phyloP scores from a whole-genome alignment of 2,888 invertebrate genomes.

The Macrosiphum euphorbiae region DNA sequence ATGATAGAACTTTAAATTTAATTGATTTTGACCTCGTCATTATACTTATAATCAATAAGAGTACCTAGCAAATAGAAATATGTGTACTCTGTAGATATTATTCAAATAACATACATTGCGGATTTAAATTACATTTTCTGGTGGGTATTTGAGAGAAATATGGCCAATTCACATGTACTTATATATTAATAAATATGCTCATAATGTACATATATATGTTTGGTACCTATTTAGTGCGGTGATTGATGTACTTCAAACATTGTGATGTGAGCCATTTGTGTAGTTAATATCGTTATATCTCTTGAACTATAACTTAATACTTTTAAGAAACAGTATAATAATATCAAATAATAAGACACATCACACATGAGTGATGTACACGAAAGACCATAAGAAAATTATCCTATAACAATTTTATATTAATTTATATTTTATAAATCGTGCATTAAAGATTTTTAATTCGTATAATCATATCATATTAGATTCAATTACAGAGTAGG shows the following conservation, averaged over 20 bases:
- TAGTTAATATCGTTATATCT: background rate
- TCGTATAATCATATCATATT: no score
- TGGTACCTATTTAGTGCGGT: background rate
- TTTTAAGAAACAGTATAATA: background rate
- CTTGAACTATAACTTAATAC: background rate
- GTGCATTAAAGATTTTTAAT: background rate
- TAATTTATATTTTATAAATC: background rate
- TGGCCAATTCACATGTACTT: background rate
- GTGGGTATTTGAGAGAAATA: background rate
- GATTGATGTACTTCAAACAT: background rate
- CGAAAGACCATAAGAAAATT: background rate
- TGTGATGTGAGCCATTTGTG: background rate
- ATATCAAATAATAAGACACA: background rate
- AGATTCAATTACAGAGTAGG: background rate
- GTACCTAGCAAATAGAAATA: background rate
- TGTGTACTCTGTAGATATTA: background rate
- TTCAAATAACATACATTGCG: background rate
- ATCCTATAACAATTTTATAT: background rate
- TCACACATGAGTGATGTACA: background rate
- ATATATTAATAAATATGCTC: background rate
- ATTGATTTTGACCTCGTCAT: background rate
- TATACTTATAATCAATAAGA: background rate
- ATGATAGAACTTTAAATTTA: background rate
- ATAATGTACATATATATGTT: background rate
- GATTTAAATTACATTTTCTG: background rate